phyloP scores from a whole-genome alignment of 2,797 vertebrate species.

The Aphelocoma californica region DNA sequence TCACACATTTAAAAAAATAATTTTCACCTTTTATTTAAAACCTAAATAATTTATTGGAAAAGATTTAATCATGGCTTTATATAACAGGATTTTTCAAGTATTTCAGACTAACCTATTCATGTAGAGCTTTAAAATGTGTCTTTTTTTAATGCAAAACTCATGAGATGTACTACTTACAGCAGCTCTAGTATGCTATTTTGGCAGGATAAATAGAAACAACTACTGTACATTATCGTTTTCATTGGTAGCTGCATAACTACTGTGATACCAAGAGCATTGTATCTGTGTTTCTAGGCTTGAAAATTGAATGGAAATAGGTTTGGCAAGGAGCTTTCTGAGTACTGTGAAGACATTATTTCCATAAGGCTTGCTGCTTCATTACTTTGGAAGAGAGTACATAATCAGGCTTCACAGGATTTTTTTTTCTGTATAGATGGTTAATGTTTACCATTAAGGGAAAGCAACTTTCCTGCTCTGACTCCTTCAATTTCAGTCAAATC shows the following conservation, averaged over 20 bases:
- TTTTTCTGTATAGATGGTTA: background rate
- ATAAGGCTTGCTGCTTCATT: conserved; percentile 4
- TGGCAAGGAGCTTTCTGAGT: background rate
- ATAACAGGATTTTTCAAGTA: background rate
- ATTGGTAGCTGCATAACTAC: background rate
- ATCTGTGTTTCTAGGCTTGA: background rate
- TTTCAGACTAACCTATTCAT: background rate
- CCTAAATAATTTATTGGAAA: background rate
- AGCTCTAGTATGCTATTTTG: background rate
- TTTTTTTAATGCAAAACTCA: background rate
- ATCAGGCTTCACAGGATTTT: background rate
- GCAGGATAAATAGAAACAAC: background rate
- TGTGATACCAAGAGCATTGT: background rate
- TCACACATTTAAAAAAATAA: background rate
- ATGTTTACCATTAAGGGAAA: background rate
- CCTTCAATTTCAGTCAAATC: background rate
- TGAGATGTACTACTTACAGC: background rate
- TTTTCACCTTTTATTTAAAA: background rate
- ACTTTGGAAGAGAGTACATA: background rate
- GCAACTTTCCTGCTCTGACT: background rate
- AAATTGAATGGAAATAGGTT: conserved; percentile 6
- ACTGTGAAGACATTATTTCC: background rate
- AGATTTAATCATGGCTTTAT: background rate
- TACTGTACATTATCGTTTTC: background rate
- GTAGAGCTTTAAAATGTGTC: background rate